phyloP scores from a whole-genome alignment of 1,140 invertebrate genomes.

The Acarapis woodi region DNA sequence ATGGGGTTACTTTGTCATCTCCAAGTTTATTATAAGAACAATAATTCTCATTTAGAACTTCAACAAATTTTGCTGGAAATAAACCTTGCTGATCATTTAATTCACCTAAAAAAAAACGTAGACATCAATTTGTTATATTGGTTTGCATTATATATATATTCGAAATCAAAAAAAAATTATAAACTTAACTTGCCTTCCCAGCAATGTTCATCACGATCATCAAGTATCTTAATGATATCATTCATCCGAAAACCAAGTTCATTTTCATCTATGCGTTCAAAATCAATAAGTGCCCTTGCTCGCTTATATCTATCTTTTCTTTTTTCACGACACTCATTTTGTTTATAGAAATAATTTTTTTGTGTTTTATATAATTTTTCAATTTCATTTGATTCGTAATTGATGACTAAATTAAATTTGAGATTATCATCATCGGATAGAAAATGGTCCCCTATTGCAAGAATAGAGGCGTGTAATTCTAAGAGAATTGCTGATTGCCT shows the following conservation, averaged over 20 bases:
- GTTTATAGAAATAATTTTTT: constrained; percentile 10
- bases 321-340: constrained; percentile 22
- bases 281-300: constrained; percentile 84
- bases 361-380: constrained; percentile 5
- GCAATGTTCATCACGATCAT: constrained; percentile 95
- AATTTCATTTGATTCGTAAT: constrained; percentile 5
- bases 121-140: no score
- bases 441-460: constrained; percentile 20
- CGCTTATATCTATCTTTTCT: constrained; percentile 27
- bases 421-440: constrained; percentile 19
- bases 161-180: no score
- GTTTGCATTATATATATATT: no score
- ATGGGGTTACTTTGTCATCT: constrained; percentile 84
- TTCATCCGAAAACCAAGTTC: constrained; percentile 93
- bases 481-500: constrained; percentile 83
- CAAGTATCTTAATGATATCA: constrained; percentile 91
- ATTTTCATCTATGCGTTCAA: constrained; percentile 91
- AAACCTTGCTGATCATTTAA: constrained; percentile 85
- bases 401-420: constrained; percentile 9
- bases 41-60: constrained; percentile 81
- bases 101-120: no score
- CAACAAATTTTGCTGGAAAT: constrained; percentile 97
- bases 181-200: no score
- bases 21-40: constrained; percentile 74
- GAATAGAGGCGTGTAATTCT: constrained; percentile 78